Base-by-base conservation (phyloP, 2,888 invertebrate species). In the Zaprionus lineosus region DNA sequence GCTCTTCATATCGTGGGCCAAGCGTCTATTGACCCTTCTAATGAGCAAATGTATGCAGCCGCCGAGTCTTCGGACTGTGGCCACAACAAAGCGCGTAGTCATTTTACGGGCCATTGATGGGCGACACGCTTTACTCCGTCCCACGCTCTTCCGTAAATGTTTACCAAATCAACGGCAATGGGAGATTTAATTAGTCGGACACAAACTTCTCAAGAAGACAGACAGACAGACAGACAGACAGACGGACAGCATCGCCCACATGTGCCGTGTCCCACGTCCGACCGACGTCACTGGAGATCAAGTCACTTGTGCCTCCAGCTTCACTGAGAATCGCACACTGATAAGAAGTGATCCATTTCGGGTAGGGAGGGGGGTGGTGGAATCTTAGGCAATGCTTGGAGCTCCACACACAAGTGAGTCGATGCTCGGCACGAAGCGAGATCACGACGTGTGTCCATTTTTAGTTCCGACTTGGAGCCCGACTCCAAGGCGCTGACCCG, bases 401-500 rank as follows among this genome's bases (percentile, higher is more conserved):
- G n/a, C n/a, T n/a, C n/a, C n/a, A n/a, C n/a, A n/a, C n/a, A n/a
- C n/a, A n/a, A n/a, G n/a, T n/a, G n/a, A n/a, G n/a, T n/a, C n/a
- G n/a, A n/a, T n/a, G n/a, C n/a, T n/a, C n/a, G n/a, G n/a, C n/a
- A n/a, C n/a, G 8, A 24, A 8, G 24, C 2, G n/a, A 24, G 8
- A 7, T 24, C 24, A 24, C 2, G 24, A 24, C 24, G n/a, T n/a
- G 24, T 14, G 15, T 12, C 15, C 3, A 34, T 16, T 39, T 55
- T 24, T 55, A 63, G 56, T 59, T 64, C 67, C n/a, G n/a, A n/a
- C n/a, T n/a, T 59, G 36, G 37, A 43, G 29, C 36, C 28, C 9
- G 39, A 31, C 57, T 46, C n/a, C n/a, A 36, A 81, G 74, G 64
- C 82, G 84, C 73, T 84, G 77, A 70, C 84, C 77, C 60, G 74